Base-by-base conservation (phyloP, 1,140 invertebrate species). In the Drosophila equinoxialis region DNA sequence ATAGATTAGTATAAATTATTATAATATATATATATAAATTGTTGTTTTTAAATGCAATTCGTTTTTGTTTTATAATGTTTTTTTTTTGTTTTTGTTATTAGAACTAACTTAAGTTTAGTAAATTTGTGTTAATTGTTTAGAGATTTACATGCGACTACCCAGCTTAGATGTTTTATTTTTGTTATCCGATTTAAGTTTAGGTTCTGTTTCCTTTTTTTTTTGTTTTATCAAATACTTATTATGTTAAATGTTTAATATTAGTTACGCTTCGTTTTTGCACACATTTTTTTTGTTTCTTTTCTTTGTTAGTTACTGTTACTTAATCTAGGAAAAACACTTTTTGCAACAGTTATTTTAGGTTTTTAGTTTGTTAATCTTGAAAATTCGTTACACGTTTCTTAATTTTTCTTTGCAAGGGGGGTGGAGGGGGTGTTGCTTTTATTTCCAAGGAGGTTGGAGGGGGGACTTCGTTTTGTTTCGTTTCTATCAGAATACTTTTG, bases 121-220 rank as follows among this genome's bases (percentile, higher is more conserved):
- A 82, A 65, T 82, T 59, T 59, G 57, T 59, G 82, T 90, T 89
- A 90, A 89, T 87, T 89, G 84, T 89, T 89, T 89, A 89, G 81
- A 90, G 87, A 87, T 92, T 92, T 92, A 92, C 91, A 92, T 92
- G 91, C 91, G 91, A 92, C 91, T 92, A 92, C 91, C 91, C 91
- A 92, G 91, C 89, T 92, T 92, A 92, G 91, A 91, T 92, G 90
- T 89, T 89, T 76, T 48, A 5, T 48, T 48, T 55, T 59, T 39
- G 69, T 87, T 89, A 89, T 89, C 84, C 84, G 85, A 84, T 71
- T 83, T 89, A 75, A 76, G 51, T 90, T 83, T 90, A 87, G 74
- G 76, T 77, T 90, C 45, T 17, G 73, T 70, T 68, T 48, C 8
- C 65, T 75, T 79, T 65, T 41, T 59, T 69, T 69, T 65, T 65